phyloP scores from a whole-genome alignment of 2,888 invertebrate genomes.

The Cynaeus angustus region DNA sequence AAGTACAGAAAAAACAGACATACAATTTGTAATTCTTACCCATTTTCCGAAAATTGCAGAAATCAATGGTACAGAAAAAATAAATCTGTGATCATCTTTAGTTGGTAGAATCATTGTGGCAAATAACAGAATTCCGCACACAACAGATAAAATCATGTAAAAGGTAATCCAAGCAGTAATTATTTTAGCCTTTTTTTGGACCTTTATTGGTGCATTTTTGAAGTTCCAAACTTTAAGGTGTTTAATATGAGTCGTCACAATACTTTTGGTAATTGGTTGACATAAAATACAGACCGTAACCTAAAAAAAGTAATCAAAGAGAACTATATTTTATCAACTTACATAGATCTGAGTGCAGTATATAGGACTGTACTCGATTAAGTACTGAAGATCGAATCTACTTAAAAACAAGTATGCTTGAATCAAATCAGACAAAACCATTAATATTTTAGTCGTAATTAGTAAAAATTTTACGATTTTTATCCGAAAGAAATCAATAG shows the following conservation, averaged over 20 bases:
- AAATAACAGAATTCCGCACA: too few relatives aligned
- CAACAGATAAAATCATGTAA: too few relatives aligned
- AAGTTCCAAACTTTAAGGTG: background rate
- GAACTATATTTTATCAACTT: too few relatives aligned
- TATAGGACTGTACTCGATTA: background rate
- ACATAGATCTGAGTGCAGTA: background rate
- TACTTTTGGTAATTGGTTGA: background rate
- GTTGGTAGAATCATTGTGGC: too few relatives aligned
- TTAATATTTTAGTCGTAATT: too few relatives aligned
- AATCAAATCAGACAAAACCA: too few relatives aligned
- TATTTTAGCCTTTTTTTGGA: background rate
- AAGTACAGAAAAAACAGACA: too few relatives aligned
- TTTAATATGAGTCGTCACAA: background rate
- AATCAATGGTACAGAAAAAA: background rate
- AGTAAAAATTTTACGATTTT: too few relatives aligned
- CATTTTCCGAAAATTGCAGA: background rate
- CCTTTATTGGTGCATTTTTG: background rate
- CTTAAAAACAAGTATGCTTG: background rate
- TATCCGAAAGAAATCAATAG: too few relatives aligned
- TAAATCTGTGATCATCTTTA: too few relatives aligned
- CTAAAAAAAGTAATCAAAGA: background rate
- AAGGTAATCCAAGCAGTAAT: too few relatives aligned
- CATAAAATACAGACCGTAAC: background rate
- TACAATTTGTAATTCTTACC: too few relatives aligned
- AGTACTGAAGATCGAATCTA: background rate